A percentile compares a stretch with the other conserved stretches of the same genome.
Evolutionary conservation across 2,113 vertebrate species (phyloP).

Genomic region (Colossoma macropomum): DNA sequence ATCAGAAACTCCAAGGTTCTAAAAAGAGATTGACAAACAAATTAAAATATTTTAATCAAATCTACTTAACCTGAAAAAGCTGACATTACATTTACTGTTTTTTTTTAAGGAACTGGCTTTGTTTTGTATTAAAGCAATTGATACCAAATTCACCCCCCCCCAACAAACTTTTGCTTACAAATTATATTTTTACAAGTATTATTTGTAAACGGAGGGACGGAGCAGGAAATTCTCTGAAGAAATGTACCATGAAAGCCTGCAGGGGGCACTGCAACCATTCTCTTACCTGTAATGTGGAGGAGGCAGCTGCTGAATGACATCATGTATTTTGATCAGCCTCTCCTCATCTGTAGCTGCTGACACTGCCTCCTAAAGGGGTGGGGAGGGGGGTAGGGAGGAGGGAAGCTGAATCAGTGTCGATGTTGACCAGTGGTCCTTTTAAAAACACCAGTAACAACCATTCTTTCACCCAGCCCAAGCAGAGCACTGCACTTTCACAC

Average conservation of each 20-base stretch:
- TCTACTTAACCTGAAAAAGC: not conserved
- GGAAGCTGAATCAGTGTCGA: conserved; percentile 15
- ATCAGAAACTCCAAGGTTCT: conserved; percentile 98
- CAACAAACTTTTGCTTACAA: not conserved
- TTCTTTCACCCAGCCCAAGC: not conserved
- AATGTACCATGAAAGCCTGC: not conserved
- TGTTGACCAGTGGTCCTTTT: not conserved
- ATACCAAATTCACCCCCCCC: not conserved
- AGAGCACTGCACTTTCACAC: conserved; percentile 18
- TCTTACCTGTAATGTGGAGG: conserved; percentile 96
- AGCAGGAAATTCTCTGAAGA: not conserved
- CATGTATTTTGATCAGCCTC: conserved; percentile 94
- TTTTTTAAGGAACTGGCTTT: not conserved
- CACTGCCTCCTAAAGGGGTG: conserved; percentile 87
- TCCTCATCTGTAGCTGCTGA: conserved; percentile 97
- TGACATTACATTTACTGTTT: not conserved
- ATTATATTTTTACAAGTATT: not conserved
- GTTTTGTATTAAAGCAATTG: not conserved
- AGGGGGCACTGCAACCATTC: conserved; percentile 60
- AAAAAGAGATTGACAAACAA: conserved; percentile 58
- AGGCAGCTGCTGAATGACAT: conserved; percentile 97
- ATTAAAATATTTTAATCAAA: not conserved
- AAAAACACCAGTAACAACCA: not conserved
- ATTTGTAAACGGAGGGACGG: not conserved
- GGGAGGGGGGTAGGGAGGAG: conserved; percentile 1